phyloP scores from a whole-genome alignment of 2,113 vertebrate genomes.

The Ibidorhyncha struthersii region DNA sequence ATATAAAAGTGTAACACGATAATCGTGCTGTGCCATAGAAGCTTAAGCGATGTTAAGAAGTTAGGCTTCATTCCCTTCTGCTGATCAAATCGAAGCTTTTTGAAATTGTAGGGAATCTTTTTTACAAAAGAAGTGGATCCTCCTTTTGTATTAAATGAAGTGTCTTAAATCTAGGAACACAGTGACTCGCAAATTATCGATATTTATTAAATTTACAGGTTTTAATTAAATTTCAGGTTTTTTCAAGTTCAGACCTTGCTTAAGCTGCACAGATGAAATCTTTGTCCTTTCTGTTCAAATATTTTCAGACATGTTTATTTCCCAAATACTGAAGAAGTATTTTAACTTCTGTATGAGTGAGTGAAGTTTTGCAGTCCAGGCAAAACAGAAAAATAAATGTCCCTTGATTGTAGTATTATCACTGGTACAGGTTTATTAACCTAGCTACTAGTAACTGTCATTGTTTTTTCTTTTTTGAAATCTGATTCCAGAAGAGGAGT shows the following conservation, averaged over 20 bases:
- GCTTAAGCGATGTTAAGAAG: background rate
- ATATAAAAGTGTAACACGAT: background rate
- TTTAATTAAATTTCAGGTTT: background rate
- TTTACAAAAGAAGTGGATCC: background rate
- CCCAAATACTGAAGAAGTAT: background rate
- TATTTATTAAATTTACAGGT: background rate
- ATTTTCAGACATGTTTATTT: background rate
- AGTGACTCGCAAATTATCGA: background rate
- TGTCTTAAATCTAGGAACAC: background rate
- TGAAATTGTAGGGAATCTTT: background rate
- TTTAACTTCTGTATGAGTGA: background rate
- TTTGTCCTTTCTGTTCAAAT: background rate
- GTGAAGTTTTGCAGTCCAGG: background rate
- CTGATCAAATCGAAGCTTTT: background rate
- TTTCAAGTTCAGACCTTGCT: background rate
- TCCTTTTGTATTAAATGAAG: background rate
- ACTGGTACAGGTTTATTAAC: background rate
- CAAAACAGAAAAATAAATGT: background rate
- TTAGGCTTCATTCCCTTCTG: background rate
- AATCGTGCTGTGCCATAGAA: background rate
- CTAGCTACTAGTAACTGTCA: background rate
- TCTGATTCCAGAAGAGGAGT: background rate
- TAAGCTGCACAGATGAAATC: background rate
- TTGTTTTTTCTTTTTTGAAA: background rate
- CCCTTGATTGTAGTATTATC: accelerated